Evolutionary conservation across 2,888 invertebrate genomes (phyloP), one percentile per base, ranked within the genome.

Genomic region (Yponomeuta sedellus): DNA sequence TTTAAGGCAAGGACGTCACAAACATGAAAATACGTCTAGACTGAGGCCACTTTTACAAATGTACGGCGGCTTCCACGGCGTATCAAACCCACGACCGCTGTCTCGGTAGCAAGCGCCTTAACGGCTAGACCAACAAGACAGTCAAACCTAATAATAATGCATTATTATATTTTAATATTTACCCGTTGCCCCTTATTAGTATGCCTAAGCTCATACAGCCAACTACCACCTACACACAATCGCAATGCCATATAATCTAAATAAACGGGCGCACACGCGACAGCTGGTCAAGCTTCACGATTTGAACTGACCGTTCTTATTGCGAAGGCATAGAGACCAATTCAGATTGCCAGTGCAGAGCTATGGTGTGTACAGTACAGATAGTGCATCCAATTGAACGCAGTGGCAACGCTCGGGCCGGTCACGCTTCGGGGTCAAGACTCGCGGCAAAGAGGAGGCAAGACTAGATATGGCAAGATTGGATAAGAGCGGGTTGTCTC

Each of bases 341-440:
- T 34, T 34, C 34, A 8, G 8, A 8, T 34, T 34, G 34, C 34
- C 10, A 8, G 34, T 5, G 6, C 10, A 34, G 34, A 5, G 34
- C 10, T 34, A 8, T 34, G 19, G 40, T 64, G 20, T 22, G 40
- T 11, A 64, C 63, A 75, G 40, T 11, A 64, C 63, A 75, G 74
- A 75, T 75, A 74, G 70, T 72, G 71, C 74, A 74, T 73, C 76
- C 85, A 86, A 87, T 86, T 86, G 84, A 82, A 81, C 79, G 78
- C 85, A 79, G 87, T 87, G 83, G 84, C 88, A 88, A 89, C 80
- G 88, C 76, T 88, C 88, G 82, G 79, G 72, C 77, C 83, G 85
- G 86, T 85, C 88, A 88, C 86, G 88, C 83, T 77, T 68, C 44
- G 85, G 81, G 88, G 88, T 89, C 88, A 88, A 87, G 81, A 83